Evolutionary conservation across 1,140 invertebrate species (phyloP).

Genomic region (Wiebesia pumilae): DNA sequence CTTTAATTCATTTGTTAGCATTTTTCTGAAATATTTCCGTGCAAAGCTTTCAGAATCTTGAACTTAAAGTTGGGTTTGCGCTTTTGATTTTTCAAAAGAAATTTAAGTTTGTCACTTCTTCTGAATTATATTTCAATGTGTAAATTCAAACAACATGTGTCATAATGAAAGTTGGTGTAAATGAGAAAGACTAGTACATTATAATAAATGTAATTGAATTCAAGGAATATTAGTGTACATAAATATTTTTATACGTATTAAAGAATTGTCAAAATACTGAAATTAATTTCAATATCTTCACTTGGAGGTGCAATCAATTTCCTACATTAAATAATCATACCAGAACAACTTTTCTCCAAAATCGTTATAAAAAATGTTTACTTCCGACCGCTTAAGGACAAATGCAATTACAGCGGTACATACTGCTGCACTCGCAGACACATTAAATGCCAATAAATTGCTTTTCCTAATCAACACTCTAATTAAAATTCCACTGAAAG

Average conservation of each 20-base stretch:
- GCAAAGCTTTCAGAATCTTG: no score
- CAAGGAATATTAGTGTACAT: not conserved
- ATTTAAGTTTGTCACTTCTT: no score
- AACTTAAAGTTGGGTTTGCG: no score
- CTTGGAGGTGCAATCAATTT: not conserved
- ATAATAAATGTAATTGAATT: not conserved
- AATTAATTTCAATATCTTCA: not conserved
- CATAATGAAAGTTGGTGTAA: no score
- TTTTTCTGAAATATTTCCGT: no score
- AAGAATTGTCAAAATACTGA: not conserved
- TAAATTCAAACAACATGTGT: no score
- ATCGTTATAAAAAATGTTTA: not conserved
- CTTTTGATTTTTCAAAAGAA: no score
- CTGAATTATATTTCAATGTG: no score
- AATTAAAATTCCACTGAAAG: not conserved
- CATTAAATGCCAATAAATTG: not conserved
- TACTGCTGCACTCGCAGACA: not conserved
- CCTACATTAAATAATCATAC: not conserved
- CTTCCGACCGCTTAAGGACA: not conserved
- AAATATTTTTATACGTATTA: not conserved
- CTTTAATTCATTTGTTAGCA: no score
- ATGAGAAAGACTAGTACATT: no score
- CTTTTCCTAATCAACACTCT: not conserved
- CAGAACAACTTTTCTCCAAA: not conserved
- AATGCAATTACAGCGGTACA: not conserved